Percentiles rank a stretch among this genome's conserved stretches.
These are phyloP conservation scores for Agelastica alni DNA, from an alignment of 2,888 invertebrate genomes.

Conservation along the genomic window DNA sequence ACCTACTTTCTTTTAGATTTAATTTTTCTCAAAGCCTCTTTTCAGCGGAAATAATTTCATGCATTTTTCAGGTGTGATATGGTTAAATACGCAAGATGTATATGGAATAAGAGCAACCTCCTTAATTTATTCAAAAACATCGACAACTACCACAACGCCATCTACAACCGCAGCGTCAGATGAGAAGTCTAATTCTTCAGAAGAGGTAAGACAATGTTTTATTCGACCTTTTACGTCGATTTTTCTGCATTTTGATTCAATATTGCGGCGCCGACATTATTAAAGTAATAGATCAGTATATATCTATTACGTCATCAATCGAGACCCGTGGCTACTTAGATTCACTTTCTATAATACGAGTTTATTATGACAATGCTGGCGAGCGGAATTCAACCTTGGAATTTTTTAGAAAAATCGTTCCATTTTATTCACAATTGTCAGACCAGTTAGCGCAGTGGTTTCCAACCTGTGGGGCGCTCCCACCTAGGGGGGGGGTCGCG, in stretches of 20 bases:
- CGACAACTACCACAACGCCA: constrained; percentile 60
- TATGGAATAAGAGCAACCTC: constrained; percentile 64
- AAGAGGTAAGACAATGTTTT: constrained; percentile 36
- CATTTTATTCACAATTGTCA: neutral
- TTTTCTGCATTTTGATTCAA: no score
- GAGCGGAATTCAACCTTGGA: constrained; percentile 17
- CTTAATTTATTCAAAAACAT: constrained; percentile 64
- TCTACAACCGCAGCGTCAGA: constrained; percentile 48
- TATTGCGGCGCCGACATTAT: no score
- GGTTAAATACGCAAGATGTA: constrained; percentile 60
- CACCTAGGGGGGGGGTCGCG: neutral
- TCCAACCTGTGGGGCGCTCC: no score
- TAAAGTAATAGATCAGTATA: no score
- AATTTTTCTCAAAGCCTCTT: no score
- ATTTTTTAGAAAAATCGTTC: constrained; percentile 1
- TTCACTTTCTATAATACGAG: constrained; percentile 17
- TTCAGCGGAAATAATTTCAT: no score
- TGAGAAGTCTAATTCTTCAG: constrained; percentile 47
- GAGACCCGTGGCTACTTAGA: constrained; percentile 5
- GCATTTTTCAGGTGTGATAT: constrained; percentile 56
- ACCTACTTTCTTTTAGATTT: no score
- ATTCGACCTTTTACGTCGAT: no score
- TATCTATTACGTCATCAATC: neutral
- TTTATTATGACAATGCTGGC: constrained; percentile 14
- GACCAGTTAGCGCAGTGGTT: no score